Evolutionary conservation across 2,113 vertebrate species (phyloP), one percentile per base, ranked within the genome.

Genomic region (Setophaga kirtlandii): DNA sequence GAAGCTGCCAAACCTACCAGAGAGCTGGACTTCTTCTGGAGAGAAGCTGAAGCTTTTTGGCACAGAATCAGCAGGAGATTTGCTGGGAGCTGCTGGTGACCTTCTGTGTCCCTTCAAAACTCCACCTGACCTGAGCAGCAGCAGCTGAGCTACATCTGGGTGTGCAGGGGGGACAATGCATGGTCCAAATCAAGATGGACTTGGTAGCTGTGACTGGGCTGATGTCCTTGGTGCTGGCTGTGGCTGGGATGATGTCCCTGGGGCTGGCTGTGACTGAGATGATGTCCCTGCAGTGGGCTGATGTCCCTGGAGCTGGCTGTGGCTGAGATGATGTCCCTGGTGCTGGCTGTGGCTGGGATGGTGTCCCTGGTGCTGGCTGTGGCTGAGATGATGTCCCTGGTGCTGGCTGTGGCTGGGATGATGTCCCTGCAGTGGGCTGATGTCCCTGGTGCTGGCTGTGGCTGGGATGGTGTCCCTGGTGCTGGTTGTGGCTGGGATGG

Each of bases 131-230:
- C 58, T 4, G 64, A 94, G 65, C 68, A 49, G 62, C 2, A 3
- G 67, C 3, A 49, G 56, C 65, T 58, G 85, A 62, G 67, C 63
- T n/a, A 1, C 11, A 1, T 50, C 56, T 74, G 41, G 35, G 67
- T 31, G 39, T 0, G 0, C 46, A 19, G 50, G 12, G 62, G 53
- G 37, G 23, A 11, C 5, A 37, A 16, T 19, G 28, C 0, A 1
- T 3, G 5, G 76, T 20, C 79, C 68, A 83, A 39, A 83, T 35
- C 49, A 9, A 67, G 75, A 53, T 47, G 86, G 55, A 4, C 42
- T 49, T 39, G 75, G 52, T 73, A 62, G 56, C 28, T 73, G 71
- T 83, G 28, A 53, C 52, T 30, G 37, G 37, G 37, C 4, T 56
- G 74, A 12, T 47, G 46, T 47, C 46, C 46, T 21, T 47, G 65